Conservation (phyloP, 2,888 invertebrate species). For the Tipula vernalis region DNA sequence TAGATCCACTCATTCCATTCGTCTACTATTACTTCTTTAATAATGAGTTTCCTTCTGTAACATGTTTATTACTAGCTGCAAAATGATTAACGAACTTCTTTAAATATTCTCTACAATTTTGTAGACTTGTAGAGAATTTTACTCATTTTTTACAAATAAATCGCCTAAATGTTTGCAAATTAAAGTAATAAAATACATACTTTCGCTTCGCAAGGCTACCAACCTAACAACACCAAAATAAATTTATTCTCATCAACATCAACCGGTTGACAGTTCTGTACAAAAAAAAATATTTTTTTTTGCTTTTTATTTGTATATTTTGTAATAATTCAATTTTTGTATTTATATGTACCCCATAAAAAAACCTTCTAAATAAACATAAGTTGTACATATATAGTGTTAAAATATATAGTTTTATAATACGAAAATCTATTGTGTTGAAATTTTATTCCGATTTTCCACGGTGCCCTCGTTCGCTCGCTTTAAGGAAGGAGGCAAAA, state of each 20-base stretch:
- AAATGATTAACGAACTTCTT: no score
- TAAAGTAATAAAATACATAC: neutral
- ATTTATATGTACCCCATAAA: neutral
- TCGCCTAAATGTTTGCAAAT: neutral
- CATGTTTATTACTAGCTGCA: no score
- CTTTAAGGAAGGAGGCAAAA: neutral
- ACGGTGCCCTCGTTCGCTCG: neutral
- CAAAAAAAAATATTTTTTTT: neutral
- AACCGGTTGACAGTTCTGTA: slow-evolving; percentile 4
- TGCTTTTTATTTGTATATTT: neutral
- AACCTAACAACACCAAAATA: neutral
- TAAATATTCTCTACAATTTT: no score
- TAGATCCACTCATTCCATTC: no score
- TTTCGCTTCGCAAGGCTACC: neutral
- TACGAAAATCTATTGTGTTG: neutral
- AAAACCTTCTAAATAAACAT: neutral
- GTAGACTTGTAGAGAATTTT: neutral
- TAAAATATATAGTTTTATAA: neutral
- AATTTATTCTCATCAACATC: neutral
- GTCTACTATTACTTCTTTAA: no score
- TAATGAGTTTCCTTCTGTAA: no score
- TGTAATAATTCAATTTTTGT: neutral
- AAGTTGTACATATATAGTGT: neutral
- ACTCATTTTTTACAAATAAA: neutral
- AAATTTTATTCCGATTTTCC: neutral